These are phyloP conservation scores for Marisa cornuarietis DNA, from an alignment of 1,140 invertebrate genomes.

Conservation along the genomic window DNA sequence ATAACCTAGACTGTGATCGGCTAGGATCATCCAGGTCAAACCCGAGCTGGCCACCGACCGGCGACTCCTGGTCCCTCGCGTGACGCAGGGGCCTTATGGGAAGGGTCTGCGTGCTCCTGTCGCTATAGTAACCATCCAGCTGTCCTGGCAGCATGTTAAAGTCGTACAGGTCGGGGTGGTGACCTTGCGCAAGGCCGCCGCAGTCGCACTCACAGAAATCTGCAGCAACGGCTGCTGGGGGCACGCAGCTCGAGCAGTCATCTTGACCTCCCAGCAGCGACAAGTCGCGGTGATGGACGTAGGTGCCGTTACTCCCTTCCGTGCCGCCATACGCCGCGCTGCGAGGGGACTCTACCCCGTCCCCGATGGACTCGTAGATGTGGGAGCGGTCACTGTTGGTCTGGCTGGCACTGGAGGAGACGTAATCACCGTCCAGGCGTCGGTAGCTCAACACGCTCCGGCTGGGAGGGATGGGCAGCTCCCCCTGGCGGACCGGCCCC, in stretches of 20 bases:
- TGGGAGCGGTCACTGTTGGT: constrained; percentile 33
- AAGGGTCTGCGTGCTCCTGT: constrained; percentile 29
- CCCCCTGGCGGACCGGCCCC: not conserved
- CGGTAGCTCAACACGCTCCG: constrained; percentile 18
- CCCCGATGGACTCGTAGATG: constrained; percentile 36
- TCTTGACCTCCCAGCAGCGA: too few relatives aligned
- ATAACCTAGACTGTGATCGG: constrained; percentile 13
- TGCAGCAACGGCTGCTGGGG: not conserved
- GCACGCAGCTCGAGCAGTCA: too few relatives aligned
- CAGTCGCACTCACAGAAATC: constrained; percentile 22
- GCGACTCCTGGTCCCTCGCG: constrained; percentile 14
- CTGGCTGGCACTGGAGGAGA: constrained; percentile 28
- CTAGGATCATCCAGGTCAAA: constrained; percentile 14
- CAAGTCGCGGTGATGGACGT: too few relatives aligned
- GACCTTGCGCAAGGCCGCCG: not conserved
- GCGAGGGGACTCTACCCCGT: constrained; percentile 12
- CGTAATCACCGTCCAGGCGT: constrained; percentile 24
- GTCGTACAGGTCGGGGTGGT: not conserved
- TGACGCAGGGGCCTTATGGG: constrained; percentile 29
- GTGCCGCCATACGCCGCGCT: not conserved
- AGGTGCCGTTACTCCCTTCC: too few relatives aligned
- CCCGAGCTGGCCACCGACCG: not conserved
- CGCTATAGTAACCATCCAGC: constrained; percentile 33
- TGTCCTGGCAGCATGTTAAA: not conserved
- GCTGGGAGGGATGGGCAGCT: constrained; percentile 4